A percentile compares a stretch with the other conserved stretches of the same genome.
Conservation (phyloP, 1,140 invertebrate species). For the Euschistus heros region DNA sequence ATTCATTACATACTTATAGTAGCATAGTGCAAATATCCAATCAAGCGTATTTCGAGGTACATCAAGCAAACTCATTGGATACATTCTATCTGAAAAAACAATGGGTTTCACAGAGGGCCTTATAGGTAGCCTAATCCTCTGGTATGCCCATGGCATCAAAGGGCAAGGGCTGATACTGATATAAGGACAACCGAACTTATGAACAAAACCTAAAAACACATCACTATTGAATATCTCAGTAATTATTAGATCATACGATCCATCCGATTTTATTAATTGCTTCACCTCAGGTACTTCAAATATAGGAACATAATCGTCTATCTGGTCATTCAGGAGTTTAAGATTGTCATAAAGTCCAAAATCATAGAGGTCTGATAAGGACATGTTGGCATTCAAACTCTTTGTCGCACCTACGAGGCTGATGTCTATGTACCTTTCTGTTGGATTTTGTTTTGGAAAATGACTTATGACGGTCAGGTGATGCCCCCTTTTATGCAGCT, state of each 20-base stretch:
- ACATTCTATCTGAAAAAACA: constrained; percentile 12
- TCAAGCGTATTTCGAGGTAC: constrained; percentile 25
- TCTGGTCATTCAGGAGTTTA: not conserved
- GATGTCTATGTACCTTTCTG: constrained; percentile 43
- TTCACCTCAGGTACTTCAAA: constrained; percentile 35
- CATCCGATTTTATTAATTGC: constrained; percentile 37
- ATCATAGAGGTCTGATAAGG: not conserved
- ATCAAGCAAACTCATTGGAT: constrained; percentile 23
- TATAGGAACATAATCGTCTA: constrained; percentile 12
- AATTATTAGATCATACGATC: constrained; percentile 33
- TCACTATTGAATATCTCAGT: constrained; percentile 31
- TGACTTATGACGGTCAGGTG: constrained; percentile 33
- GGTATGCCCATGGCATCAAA: constrained; percentile 47
- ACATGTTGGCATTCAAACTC: constrained; percentile 16
- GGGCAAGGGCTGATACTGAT: constrained; percentile 44
- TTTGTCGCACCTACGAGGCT: constrained; percentile 20
- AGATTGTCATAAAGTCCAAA: constrained; percentile 11
- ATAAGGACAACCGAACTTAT: constrained; percentile 44
- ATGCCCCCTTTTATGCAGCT: constrained; percentile 33
- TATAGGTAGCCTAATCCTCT: constrained; percentile 30
- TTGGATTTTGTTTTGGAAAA: constrained; percentile 38
- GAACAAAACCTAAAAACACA: constrained; percentile 29
- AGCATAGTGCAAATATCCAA: not conserved
- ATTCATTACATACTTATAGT: constrained; percentile 18
- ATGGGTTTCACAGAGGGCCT: constrained; percentile 23